These are phyloP conservation scores for Acanthosepion esculentum DNA, from an alignment of 2,888 invertebrate species.

Conservation along the genomic window DNA sequence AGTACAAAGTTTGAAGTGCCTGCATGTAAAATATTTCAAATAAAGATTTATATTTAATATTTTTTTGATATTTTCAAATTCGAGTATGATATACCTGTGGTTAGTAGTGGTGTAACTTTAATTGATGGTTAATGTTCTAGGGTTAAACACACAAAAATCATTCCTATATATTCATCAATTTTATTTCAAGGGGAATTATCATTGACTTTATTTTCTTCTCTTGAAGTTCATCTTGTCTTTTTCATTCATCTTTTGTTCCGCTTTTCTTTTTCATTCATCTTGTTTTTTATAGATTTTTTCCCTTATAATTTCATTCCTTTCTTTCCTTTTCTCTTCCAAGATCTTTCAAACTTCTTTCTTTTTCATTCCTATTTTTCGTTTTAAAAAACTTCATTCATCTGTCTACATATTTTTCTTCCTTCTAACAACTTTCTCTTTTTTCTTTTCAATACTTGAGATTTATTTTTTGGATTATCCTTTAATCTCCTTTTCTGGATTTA, in stretches of 20 bases:
- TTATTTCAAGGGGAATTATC: background rate
- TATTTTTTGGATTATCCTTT: background rate
- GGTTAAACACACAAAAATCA: background rate
- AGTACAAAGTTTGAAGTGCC: no score
- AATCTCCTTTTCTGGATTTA: background rate
- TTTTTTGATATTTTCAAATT: no score
- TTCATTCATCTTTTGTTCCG: background rate
- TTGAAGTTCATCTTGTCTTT: background rate
- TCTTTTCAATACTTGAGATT: background rate
- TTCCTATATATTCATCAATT: background rate
- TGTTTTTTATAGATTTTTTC: background rate
- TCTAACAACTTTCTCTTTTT: background rate
- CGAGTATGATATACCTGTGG: no score
- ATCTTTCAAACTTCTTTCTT: background rate
- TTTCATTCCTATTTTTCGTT: background rate
- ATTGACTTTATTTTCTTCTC: background rate
- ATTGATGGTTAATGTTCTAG: no score
- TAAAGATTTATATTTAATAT: no score
- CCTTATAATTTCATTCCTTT: background rate
- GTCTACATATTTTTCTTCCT: background rate
- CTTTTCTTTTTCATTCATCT: background rate
- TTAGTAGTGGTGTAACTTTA: no score
- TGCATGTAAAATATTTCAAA: no score
- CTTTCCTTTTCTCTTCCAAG: background rate
- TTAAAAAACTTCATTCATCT: background rate